Evolutionary conservation across 1,140 invertebrate species (phyloP).

Genomic region (Amyelois transitella): DNA sequence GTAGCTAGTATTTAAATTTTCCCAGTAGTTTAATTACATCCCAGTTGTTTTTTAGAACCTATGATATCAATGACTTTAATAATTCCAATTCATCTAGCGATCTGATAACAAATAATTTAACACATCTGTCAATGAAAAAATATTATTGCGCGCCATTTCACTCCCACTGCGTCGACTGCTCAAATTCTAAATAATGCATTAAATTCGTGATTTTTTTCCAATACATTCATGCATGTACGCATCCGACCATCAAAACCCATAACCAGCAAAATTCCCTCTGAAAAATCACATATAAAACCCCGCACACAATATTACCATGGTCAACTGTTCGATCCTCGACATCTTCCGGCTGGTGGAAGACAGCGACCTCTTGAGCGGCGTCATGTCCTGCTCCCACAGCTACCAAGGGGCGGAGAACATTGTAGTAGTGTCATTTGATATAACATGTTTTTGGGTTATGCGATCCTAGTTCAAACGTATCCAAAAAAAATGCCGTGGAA

Average conservation of each 20-base stretch:
- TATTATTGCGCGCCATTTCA: too few relatives aligned
- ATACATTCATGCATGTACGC: too few relatives aligned
- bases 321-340: slow-evolving; percentile 87
- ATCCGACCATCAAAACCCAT: not conserved
- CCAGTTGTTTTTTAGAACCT: too few relatives aligned
- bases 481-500: too few relatives aligned
- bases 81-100: too few relatives aligned
- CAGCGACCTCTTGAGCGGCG: slow-evolving; percentile 85
- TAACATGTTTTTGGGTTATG: slow-evolving; percentile 18
- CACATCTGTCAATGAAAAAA: too few relatives aligned
- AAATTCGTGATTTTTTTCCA: not conserved
- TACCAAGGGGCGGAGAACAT: slow-evolving; percentile 62
- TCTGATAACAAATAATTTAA: too few relatives aligned
- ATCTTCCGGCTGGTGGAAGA: slow-evolving; percentile 83
- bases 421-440: slow-evolving; percentile 24
- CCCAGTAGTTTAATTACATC: too few relatives aligned
- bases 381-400: slow-evolving; percentile 91
- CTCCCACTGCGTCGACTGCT: too few relatives aligned
- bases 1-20: not conserved
- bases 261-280: not conserved
- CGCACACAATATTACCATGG: slow-evolving; percentile 56
- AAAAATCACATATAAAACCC: not conserved
- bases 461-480: slow-evolving; percentile 14
- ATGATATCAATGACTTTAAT: too few relatives aligned
- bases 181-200: too few relatives aligned